phyloP scores from a whole-genome alignment of 2,797 vertebrate species.

The Poecilia velifera region DNA sequence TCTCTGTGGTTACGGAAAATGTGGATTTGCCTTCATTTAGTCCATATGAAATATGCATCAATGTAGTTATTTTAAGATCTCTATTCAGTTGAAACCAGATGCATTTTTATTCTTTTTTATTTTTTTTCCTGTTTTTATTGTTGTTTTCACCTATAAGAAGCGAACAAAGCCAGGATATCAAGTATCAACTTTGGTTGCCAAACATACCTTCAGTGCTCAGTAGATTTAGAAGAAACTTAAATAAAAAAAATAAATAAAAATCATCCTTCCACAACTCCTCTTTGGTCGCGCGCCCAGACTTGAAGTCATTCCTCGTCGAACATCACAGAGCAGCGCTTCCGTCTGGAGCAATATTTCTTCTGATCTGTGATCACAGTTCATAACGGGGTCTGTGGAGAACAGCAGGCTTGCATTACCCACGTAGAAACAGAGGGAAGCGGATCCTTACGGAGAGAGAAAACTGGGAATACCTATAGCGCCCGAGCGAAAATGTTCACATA shows the following conservation, averaged over 20 bases:
- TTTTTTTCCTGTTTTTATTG: no score
- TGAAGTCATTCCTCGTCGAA: neutral
- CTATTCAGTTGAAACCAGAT: neutral
- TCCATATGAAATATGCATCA: neutral
- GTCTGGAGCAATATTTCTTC: neutral
- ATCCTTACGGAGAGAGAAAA: neutral
- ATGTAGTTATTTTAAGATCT: neutral
- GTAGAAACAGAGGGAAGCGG: neutral
- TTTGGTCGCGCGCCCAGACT: neutral
- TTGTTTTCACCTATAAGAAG: neutral
- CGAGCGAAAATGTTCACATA: neutral
- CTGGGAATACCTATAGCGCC: neutral
- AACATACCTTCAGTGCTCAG: neutral
- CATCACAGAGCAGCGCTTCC: neutral
- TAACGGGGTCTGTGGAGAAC: neutral
- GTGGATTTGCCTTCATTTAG: neutral
- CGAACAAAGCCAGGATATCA: neutral
- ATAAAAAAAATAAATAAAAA: neutral
- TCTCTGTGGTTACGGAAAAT: neutral
- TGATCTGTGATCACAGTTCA: conserved; percentile 7
- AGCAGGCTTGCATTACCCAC: neutral
- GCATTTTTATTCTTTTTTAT: neutral
- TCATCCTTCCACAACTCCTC: neutral
- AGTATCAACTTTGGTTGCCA: neutral
- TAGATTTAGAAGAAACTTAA: neutral